phyloP scores from a whole-genome alignment of 2,797 vertebrate genomes.

The Muraenolepis orangiensis region DNA sequence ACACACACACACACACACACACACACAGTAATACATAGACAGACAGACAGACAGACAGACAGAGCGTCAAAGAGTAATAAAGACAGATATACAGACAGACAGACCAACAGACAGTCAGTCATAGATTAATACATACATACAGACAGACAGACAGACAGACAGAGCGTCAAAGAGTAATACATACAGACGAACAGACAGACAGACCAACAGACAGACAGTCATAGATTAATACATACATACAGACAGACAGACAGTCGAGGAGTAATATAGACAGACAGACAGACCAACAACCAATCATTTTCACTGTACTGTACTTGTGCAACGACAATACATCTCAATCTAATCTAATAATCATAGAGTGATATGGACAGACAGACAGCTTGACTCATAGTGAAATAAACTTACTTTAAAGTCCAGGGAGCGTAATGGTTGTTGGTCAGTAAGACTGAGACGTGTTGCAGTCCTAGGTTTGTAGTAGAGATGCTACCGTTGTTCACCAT shows the following conservation, averaged over 20 bases:
- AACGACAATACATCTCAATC: too few species aligned
- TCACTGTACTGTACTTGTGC: too few species aligned
- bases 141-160: background rate
- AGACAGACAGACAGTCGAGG: background rate
- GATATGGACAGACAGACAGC: background rate
- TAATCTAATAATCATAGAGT: too few species aligned
- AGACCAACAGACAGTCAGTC: background rate
- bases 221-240: background rate
- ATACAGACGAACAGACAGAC: background rate
- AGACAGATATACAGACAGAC: background rate
- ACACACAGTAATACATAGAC: background rate
- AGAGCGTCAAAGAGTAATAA: too few species aligned
- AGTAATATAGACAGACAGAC: background rate
- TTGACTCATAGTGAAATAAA: background rate
- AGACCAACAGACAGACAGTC: background rate
- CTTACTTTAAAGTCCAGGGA: slow-evolving; percentile 10
- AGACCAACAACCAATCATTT: too few species aligned
- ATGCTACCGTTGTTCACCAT: background rate
- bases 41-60: background rate
- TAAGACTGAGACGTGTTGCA: background rate
- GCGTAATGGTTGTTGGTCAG: background rate
- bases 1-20: background rate
- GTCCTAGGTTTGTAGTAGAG: too few species aligned
- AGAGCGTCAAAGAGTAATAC: background rate
- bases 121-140: background rate